phyloP scores from a whole-genome alignment of 2,888 invertebrate species.

The Oxycera nigricornis region DNA sequence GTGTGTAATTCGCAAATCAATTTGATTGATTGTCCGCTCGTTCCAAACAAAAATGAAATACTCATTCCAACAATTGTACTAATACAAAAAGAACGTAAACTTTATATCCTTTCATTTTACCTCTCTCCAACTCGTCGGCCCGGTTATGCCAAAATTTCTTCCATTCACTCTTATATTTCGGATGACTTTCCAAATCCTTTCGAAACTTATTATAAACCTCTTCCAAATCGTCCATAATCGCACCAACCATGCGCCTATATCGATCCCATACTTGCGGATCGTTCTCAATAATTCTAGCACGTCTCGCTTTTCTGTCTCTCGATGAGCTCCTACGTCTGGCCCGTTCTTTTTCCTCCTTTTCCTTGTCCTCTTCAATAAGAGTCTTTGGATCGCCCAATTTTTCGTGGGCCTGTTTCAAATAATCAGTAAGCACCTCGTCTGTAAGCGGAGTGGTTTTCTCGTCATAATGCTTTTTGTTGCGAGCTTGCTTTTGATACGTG shows the following conservation, averaged over 20 bases:
- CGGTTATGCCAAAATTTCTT: constrained; percentile 43
- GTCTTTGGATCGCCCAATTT: background rate
- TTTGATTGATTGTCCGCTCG: background rate
- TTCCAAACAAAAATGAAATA: background rate
- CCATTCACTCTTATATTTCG: constrained; percentile 45
- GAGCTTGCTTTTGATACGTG: background rate
- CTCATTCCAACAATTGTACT: background rate
- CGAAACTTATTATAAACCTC: constrained; percentile 33
- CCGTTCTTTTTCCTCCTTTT: background rate
- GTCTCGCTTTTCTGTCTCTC: background rate
- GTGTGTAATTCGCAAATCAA: no score
- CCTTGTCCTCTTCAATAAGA: background rate
- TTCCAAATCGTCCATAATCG: constrained; percentile 43
- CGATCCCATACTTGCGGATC: constrained; percentile 41
- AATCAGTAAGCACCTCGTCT: constrained; percentile 18
- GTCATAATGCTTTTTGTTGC: constrained; percentile 15
- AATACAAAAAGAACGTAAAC: background rate
- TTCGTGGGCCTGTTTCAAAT: background rate
- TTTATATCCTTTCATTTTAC: constrained; percentile 36
- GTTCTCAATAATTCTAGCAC: constrained; percentile 22
- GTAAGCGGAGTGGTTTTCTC: constrained; percentile 18
- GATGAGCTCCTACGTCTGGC: background rate
- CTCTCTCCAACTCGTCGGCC: constrained; percentile 41
- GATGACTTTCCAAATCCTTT: constrained; percentile 43
- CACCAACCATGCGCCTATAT: constrained; percentile 43